A percentile compares a stretch with the other conserved stretches of the same genome.
These are phyloP conservation scores for Platichthys stellatus DNA, from an alignment of 2,113 vertebrate genomes.

Conservation along the genomic window DNA sequence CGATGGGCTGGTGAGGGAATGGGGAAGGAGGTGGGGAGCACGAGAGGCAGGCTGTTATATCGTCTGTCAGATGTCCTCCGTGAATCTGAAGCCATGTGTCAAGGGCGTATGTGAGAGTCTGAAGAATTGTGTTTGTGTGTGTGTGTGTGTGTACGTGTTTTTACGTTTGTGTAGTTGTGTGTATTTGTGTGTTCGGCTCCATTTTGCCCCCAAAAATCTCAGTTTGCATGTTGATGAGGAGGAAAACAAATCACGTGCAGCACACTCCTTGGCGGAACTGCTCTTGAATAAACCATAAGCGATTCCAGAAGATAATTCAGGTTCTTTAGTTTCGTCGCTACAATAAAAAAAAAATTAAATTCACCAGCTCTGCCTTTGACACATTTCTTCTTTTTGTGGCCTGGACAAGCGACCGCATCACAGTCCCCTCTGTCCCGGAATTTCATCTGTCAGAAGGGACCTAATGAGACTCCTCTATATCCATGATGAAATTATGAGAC, in stretches of 20 bases:
- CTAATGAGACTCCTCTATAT: constrained; percentile 47
- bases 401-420: neutral
- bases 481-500: constrained; percentile 65
- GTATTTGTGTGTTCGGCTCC: constrained; percentile 23
- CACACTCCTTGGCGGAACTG: constrained; percentile 12
- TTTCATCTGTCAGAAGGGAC: constrained; percentile 41
- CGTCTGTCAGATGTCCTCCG: constrained; percentile 51
- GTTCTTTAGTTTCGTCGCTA: constrained; percentile 19
- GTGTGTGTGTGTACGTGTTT: constrained; percentile 32
- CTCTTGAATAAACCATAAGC: constrained; percentile 56
- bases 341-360: neutral
- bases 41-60: constrained; percentile 20
- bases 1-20: neutral
- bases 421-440: constrained; percentile 16
- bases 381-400: neutral
- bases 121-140: neutral
- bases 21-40: neutral
- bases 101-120: constrained; percentile 29
- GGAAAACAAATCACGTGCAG: constrained; percentile 59
- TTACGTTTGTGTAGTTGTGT: neutral
- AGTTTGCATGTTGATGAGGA: constrained; percentile 31
- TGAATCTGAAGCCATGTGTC: constrained; percentile 46
- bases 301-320: constrained; percentile 39
- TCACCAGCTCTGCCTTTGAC: constrained; percentile 6
- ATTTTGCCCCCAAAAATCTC: constrained; percentile 30